These are phyloP conservation scores for Lasioglossum figueresi DNA, from an alignment of 2,888 invertebrate species.

Conservation along the genomic window DNA sequence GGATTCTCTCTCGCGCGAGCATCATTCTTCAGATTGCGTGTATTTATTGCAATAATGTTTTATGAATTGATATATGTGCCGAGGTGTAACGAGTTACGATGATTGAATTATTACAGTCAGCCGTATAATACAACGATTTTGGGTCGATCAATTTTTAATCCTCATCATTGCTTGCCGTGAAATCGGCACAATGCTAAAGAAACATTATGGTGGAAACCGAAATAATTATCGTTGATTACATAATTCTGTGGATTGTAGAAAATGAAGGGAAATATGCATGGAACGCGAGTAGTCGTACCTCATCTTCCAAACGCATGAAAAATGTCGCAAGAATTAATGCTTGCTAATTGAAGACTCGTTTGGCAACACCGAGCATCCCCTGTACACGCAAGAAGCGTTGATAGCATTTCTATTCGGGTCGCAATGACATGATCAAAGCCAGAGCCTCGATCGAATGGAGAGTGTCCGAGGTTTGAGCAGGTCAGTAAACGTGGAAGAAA, in stretches of 20 bases:
- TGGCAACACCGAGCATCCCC: not conserved
- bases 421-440: not conserved
- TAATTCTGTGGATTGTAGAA: not conserved
- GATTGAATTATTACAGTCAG: too few species aligned
- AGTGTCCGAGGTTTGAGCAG: not conserved
- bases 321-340: not conserved
- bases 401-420: not conserved
- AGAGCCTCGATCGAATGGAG: not conserved
- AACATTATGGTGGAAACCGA: not conserved
- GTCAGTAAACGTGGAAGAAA: not conserved
- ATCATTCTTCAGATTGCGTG: not conserved
- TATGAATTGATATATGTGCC: too few species aligned
- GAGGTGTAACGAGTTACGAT: too few species aligned
- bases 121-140: not conserved
- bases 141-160: not conserved
- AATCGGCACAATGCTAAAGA: not conserved
- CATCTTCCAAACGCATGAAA: too few species aligned
- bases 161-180: not conserved
- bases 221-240: not conserved
- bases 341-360: not conserved
- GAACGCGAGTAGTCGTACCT: not conserved
- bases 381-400: not conserved
- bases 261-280: not conserved
- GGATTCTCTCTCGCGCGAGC: not conserved
- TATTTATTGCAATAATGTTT: not conserved